Percentiles rank a stretch among this genome's conserved stretches.
Conservation (phyloP, 2,888 invertebrate species). For the Rambutsinella grinnellia region DNA sequence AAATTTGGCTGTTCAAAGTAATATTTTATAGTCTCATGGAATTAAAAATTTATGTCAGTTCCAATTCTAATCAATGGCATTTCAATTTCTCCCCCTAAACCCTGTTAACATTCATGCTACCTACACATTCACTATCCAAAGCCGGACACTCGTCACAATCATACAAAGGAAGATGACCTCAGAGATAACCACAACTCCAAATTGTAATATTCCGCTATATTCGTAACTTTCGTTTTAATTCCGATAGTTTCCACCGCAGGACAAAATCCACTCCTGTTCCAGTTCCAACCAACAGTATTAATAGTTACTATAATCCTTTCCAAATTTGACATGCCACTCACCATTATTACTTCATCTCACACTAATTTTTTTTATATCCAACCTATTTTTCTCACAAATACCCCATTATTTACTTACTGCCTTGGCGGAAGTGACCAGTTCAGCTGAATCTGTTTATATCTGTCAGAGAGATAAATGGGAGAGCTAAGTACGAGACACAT, state of each 20-base stretch:
- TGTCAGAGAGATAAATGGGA: too few relatives aligned
- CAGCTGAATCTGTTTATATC: neutral
- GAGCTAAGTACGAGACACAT: too few relatives aligned
- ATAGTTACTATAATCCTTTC: neutral
- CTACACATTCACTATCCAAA: neutral
- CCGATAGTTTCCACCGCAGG: neutral
- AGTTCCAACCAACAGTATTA: neutral
- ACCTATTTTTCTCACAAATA: neutral
- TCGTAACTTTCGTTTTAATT: neutral
- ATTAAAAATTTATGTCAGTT: neutral
- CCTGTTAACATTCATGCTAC: neutral
- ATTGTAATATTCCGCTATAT: conserved; percentile 1
- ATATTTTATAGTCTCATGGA: too few relatives aligned
- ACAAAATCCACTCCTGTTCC: neutral
- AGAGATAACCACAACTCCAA: conserved; percentile 30
- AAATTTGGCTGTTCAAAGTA: too few relatives aligned
- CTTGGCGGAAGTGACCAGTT: too few relatives aligned
- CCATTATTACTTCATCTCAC: conserved; percentile 1
- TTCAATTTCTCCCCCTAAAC: neutral
- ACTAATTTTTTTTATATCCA: neutral
- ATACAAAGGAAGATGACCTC: conserved; percentile 30
- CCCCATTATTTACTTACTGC: neutral
- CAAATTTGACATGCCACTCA: conserved; percentile 22
- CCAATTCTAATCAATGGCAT: neutral
- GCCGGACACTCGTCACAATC: neutral